Conservation (phyloP, 2,888 invertebrate genomes). For the Troilus luridus region DNA sequence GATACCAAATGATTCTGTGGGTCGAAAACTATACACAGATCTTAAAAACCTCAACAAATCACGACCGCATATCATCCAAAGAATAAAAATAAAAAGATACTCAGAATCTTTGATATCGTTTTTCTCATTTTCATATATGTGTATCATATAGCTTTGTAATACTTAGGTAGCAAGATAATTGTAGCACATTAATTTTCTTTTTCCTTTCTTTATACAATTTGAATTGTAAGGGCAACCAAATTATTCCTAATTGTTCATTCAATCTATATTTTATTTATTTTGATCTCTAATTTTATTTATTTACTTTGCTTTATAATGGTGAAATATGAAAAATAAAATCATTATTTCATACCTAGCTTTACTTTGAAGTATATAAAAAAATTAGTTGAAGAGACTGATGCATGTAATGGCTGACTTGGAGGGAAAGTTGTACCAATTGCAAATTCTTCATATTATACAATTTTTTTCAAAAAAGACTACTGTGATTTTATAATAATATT, state of each 20-base stretch:
- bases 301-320: neutral
- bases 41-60: too few relatives aligned
- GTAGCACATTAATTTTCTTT: neutral
- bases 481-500: neutral
- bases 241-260: neutral
- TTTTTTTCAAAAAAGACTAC: neutral
- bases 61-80: too few relatives aligned
- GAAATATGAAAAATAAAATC: neutral
- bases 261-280: neutral
- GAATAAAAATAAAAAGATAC: too few relatives aligned
- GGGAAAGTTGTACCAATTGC: neutral
- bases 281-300: too few relatives aligned
- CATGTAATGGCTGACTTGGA: neutral
- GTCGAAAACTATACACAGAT: too few relatives aligned
- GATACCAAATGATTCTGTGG: too few relatives aligned
- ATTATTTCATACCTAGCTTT: neutral
- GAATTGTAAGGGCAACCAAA: neutral
- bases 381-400: neutral
- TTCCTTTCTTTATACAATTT: neutral
- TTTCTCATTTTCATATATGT: too few relatives aligned
- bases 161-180: too few relatives aligned
- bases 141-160: too few relatives aligned
- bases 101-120: too few relatives aligned
- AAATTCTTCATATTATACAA: neutral
- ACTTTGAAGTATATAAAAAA: neutral